Evolutionary conservation across 2,888 invertebrate genomes (phyloP), one percentile per base, ranked within the genome.

Genomic region (Watsonalla cultraria): DNA sequence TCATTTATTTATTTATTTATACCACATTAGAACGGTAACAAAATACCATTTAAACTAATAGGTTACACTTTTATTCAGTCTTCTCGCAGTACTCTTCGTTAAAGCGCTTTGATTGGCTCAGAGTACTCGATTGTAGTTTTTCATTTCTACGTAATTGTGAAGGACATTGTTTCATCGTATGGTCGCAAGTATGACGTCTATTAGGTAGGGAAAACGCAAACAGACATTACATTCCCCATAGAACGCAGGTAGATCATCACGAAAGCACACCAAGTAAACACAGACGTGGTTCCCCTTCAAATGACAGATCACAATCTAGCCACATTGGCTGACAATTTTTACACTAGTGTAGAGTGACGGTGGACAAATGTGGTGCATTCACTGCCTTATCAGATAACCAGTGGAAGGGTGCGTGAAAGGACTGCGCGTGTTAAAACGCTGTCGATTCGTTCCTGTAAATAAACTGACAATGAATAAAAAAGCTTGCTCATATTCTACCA

Each of bases 321-420:
- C 76, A 75, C 84, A 85, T 84, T 85, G 82, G 76, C 84, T 84
- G 84, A 82, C 89, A 84, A 88, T 90, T 90, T 90, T 89, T 86
- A 86, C 90, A 88, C 90, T 86, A 88, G 78, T 81, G 78, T 74
- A 74, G 81, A 84, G 83, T 82, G 84, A 42, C 42, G 81, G 81
- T 83, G 84, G 84, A 89, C 90, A 89, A 90, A 90, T 89, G 86
- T 86, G 81, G 70, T 70, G 83, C 79, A 86, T 90, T 89, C 89
- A 88, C 64, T 59, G 67, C 71, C 76, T 84, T 89, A 90, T 90
- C 90, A 80, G 90, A 90, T 90, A 89, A 83, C 78, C 65, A 67
- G 66, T 68, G 75, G 80, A 84, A 86, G 88, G 90, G 90, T 86
- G 78, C 68, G 68, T 88, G 86, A 87, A 87, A 84, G 79, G 84